Evolutionary conservation across 2,888 invertebrate genomes (phyloP).

Genomic region (Cordylochernes scorpioides): DNA sequence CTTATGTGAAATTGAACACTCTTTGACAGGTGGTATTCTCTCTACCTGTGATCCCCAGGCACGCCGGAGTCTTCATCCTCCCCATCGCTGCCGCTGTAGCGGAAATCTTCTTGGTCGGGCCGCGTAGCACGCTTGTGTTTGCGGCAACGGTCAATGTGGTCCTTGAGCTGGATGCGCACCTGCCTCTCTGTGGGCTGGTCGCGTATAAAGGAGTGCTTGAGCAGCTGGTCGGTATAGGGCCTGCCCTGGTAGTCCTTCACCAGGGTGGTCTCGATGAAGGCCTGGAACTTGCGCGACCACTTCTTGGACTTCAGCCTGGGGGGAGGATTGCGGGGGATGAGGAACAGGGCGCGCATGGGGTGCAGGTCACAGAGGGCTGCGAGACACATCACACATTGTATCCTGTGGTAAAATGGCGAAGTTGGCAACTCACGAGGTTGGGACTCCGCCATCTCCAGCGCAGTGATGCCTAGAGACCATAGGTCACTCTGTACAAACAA

Average conservation of each 20-base stretch:
- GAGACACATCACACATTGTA: conserved; percentile 13
- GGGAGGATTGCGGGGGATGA: conserved; percentile 91
- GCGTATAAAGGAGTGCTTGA: conserved; percentile 89
- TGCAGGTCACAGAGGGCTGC: conserved; percentile 82
- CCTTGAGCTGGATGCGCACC: conserved; percentile 90
- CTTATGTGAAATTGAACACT: too few relatives aligned
- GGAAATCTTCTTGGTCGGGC: conserved; percentile 9
- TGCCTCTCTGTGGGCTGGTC: conserved; percentile 96
- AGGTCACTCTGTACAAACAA: conserved; percentile 24
- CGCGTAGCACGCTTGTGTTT: conserved; percentile 9
- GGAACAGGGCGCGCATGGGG: conserved; percentile 94
- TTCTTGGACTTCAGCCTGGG: conserved; percentile 91
- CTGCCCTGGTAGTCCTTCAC: conserved; percentile 97
- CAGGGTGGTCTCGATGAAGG: conserved; percentile 91
- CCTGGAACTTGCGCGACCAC: conserved; percentile 34
- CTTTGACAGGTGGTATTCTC: too few relatives aligned
- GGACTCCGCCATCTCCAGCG: conserved; percentile 98
- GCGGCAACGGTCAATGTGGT: conserved; percentile 63
- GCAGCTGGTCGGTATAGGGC: conserved; percentile 87
- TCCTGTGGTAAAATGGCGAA: not conserved
- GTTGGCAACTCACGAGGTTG: conserved; percentile 30
- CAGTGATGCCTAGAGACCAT: conserved; percentile 57
- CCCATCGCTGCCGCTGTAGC: conserved; percentile 13
- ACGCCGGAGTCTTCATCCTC: too few relatives aligned
- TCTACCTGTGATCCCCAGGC: too few relatives aligned